These are phyloP conservation scores for Drosophila tropicalis DNA, from an alignment of 1,140 invertebrate species.

Conservation along the genomic window DNA sequence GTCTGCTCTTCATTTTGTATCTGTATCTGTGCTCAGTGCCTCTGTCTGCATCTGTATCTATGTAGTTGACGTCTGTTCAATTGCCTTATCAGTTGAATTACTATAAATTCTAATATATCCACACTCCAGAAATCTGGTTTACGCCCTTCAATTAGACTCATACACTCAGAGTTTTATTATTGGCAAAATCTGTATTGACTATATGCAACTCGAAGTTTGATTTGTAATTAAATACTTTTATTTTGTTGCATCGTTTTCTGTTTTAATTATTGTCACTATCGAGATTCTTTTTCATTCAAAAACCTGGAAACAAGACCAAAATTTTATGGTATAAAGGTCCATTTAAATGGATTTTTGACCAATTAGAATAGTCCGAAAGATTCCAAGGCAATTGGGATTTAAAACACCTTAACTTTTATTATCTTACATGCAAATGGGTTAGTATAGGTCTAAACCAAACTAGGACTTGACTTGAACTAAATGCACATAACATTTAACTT, in stretches of 20 bases:
- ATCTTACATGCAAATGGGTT: no score
- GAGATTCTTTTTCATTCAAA: background rate
- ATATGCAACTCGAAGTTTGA: no score
- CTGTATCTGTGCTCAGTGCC: background rate
- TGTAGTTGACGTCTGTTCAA: constrained; percentile 6
- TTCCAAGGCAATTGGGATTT: no score
- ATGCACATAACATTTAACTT: no score
- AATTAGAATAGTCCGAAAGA: no score
- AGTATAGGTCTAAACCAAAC: no score
- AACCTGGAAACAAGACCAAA: background rate
- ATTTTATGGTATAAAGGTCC: no score
- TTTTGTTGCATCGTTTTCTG: background rate
- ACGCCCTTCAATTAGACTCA: constrained; percentile 1
- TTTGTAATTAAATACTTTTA: background rate
- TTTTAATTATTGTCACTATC: background rate
- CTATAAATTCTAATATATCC: constrained; percentile 20
- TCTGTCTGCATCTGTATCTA: constrained; percentile 37
- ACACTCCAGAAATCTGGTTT: constrained; percentile 5
- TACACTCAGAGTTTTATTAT: background rate
- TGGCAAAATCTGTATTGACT: background rate
- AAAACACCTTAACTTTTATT: no score
- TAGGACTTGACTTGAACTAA: no score
- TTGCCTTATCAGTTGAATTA: constrained; percentile 25
- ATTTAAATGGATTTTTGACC: no score
- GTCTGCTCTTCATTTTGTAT: constrained; percentile 17